Conservation (phyloP, 1,140 invertebrate species). For the Drosophila kepulauana region DNA sequence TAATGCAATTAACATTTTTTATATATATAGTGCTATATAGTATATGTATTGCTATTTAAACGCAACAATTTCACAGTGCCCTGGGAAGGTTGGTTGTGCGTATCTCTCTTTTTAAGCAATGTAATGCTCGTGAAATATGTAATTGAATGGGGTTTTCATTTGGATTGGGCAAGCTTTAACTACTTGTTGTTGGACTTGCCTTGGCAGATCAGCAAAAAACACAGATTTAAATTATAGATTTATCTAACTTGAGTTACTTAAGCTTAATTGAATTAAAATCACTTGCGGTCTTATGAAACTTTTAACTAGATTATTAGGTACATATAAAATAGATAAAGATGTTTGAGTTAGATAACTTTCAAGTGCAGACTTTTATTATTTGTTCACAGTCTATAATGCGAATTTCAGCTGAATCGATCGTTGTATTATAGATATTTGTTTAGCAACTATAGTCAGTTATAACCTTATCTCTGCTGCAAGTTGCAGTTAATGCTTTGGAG, state of each 20-base stretch:
- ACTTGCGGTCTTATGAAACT: not conserved
- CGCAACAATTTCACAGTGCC: constrained; percentile 75
- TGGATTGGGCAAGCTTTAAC: constrained; percentile 26
- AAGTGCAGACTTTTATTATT: not conserved
- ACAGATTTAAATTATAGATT: constrained; percentile 11
- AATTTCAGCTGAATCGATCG: not conserved
- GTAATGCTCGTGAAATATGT: constrained; percentile 61
- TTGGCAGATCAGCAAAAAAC: constrained; percentile 26
- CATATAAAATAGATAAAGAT: too few species aligned
- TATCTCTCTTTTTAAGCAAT: constrained; percentile 48
- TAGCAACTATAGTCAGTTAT: not conserved
- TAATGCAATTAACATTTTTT: constrained; percentile 79
- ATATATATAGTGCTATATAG: constrained; percentile 28
- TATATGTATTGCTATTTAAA: constrained; percentile 52
- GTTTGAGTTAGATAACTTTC: too few species aligned
- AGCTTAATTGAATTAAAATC: constrained; percentile 2
- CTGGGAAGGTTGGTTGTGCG: constrained; percentile 57
- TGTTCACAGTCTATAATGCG: not conserved
- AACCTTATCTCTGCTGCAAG: not conserved
- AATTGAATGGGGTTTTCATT: constrained; percentile 54
- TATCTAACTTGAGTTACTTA: constrained; percentile 3
- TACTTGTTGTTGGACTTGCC: not conserved
- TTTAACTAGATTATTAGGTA: not conserved
- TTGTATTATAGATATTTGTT: too few species aligned
- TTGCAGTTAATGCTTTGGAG: not conserved